Conservation (phyloP, 1,140 invertebrate species). For the Eueides isabella region DNA sequence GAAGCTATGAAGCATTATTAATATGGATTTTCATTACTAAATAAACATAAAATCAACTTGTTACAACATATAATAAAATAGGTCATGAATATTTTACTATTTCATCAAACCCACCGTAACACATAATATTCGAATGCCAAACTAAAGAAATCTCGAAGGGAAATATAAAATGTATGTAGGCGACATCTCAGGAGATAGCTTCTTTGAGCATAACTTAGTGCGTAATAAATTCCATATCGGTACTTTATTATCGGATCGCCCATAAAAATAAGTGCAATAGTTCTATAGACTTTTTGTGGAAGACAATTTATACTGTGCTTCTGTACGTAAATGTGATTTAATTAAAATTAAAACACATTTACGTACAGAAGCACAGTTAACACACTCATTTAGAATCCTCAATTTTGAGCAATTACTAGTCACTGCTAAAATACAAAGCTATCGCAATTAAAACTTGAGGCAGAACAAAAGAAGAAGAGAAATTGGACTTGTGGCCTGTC, state of each 20-base stretch:
- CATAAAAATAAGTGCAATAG: slow-evolving; percentile 42
- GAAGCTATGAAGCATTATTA: no score
- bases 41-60: slow-evolving; percentile 7
- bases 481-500: no score
- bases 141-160: slow-evolving; percentile 32
- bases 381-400: background rate
- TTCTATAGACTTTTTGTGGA: slow-evolving; percentile 20
- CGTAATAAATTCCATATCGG: slow-evolving; percentile 48
- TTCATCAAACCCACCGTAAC: slow-evolving; percentile 2
- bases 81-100: slow-evolving; percentile 7
- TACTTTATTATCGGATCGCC: slow-evolving; percentile 43
- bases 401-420: background rate
- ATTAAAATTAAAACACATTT: background rate
- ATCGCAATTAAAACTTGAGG: no score
- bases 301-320: slow-evolving; percentile 7
- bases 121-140: slow-evolving; percentile 32
- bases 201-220: slow-evolving; percentile 41
- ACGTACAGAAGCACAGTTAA: no score
- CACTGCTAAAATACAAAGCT: background rate
- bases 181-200: slow-evolving; percentile 38
- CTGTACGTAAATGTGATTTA: no score
- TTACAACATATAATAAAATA: background rate
- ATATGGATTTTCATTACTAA: background rate
- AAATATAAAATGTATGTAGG: slow-evolving; percentile 39
- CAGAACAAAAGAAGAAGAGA: no score